phyloP scores from a whole-genome alignment of 2,797 vertebrate genomes.

The Nannoperca australis region DNA sequence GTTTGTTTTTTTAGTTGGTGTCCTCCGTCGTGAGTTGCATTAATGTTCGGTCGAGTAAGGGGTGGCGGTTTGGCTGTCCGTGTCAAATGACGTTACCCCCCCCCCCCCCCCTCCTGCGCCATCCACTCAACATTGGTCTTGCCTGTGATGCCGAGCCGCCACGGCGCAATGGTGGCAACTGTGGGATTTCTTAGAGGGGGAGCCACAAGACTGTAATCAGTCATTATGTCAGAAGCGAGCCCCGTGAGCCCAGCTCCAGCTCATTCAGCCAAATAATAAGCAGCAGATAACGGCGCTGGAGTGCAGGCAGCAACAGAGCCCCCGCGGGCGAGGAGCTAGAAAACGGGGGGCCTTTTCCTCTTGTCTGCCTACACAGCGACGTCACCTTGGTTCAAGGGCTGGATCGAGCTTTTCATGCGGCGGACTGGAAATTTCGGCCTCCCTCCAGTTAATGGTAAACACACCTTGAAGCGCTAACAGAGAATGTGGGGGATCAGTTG shows the following conservation, averaged over 20 bases:
- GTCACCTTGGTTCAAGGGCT: constrained; percentile 69
- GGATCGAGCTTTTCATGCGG: constrained; percentile 31
- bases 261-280: constrained; percentile 86
- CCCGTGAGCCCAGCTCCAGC: constrained; percentile 72
- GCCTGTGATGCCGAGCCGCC: constrained; percentile 61
- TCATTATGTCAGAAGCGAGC: constrained; percentile 84
- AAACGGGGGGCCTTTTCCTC: constrained; percentile 52
- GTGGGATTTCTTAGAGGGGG: constrained; percentile 75
- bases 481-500: constrained; percentile 1
- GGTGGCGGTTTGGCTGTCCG: no score
- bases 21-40: no score
- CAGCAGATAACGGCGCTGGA: constrained; percentile 76
- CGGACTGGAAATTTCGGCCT: constrained; percentile 11
- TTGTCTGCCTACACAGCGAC: constrained; percentile 49
- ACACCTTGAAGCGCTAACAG: constrained; percentile 20
- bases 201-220: constrained; percentile 84
- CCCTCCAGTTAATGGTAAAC: constrained; percentile 32
- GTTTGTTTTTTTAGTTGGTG: no score
- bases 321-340: constrained; percentile 46
- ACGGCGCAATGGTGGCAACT: constrained; percentile 57
- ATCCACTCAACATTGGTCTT: constrained; percentile 32
- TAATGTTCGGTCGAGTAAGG: no score
- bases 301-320: constrained; percentile 51
- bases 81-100: no score
- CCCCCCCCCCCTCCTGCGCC: not conserved